phyloP scores from a whole-genome alignment of 2,888 invertebrate species.

The Nemotelus nigrinus region DNA sequence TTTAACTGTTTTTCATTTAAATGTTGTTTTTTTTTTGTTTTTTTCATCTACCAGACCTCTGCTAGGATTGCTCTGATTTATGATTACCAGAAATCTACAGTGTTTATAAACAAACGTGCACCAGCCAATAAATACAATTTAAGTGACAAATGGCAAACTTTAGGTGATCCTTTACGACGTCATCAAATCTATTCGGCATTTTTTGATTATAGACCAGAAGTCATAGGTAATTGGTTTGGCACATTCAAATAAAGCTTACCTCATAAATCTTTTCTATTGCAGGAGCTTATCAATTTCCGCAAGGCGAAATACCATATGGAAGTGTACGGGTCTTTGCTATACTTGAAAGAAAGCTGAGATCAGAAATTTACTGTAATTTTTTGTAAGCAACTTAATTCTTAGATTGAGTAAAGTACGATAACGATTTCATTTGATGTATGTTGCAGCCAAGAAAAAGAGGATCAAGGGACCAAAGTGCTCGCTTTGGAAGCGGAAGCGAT shows the following conservation, averaged over 20 bases:
- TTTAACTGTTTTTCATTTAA: no score
- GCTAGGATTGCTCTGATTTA: conserved; percentile 57
- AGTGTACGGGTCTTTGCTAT: conserved; percentile 60
- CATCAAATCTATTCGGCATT: conserved; percentile 64
- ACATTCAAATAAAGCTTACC: background rate
- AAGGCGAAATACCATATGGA: conserved; percentile 53
- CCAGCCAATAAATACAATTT: conserved; percentile 55
- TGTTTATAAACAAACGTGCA: conserved; percentile 55
- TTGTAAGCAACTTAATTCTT: conserved; percentile 52
- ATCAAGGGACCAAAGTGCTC: conserved; percentile 54
- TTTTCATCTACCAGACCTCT: conserved; percentile 55
- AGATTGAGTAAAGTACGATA: no score
- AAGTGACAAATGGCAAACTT: conserved; percentile 60
- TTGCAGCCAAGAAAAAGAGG: conserved; percentile 57
- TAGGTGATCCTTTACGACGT: conserved; percentile 57
- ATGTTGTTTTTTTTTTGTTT: no score
- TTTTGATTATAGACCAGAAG: conserved; percentile 62
- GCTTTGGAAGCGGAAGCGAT: conserved; percentile 63
- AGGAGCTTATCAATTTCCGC: conserved; percentile 47
- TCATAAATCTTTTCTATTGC: background rate
- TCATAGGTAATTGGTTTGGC: conserved; percentile 54
- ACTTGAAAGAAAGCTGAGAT: conserved; percentile 55
- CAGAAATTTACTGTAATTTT: conserved; percentile 57
- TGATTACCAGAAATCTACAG: conserved; percentile 56
- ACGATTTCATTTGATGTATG: background rate